Conservation (phyloP, 2,113 vertebrate species). For the Aegypius monachus region DNA sequence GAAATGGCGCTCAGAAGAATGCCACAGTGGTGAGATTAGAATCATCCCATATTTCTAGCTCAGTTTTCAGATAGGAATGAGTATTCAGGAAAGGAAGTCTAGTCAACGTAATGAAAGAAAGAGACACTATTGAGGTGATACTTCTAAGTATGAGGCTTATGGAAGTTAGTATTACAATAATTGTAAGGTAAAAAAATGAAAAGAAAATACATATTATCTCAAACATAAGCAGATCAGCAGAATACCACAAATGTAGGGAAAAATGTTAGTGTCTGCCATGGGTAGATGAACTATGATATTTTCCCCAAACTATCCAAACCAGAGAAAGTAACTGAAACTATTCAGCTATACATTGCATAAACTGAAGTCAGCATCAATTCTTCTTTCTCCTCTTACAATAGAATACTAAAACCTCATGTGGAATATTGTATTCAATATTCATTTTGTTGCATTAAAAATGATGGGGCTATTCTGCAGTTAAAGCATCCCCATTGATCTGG, state of each 20-base stretch:
- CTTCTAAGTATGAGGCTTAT: background rate
- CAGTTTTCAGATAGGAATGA: background rate
- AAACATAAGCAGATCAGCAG: background rate
- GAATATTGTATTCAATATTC: background rate
- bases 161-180: background rate
- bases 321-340: background rate
- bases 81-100: background rate
- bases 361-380: background rate
- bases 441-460: background rate
- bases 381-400: background rate
- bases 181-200: background rate
- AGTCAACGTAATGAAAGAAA: background rate
- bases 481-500: background rate
- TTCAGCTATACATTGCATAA: background rate
- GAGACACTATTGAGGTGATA: background rate
- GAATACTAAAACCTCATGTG: background rate
- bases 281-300: background rate
- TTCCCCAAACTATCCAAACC: background rate
- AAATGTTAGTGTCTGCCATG: background rate
- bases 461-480: background rate
- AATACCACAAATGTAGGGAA: background rate
- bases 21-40: background rate
- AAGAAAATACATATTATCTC: background rate
- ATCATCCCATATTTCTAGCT: background rate
- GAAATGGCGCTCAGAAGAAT: background rate